A percentile compares a stretch with the other conserved stretches of the same genome.
phyloP scores from a whole-genome alignment of 2,888 invertebrate species.

The Fragum fragum region DNA sequence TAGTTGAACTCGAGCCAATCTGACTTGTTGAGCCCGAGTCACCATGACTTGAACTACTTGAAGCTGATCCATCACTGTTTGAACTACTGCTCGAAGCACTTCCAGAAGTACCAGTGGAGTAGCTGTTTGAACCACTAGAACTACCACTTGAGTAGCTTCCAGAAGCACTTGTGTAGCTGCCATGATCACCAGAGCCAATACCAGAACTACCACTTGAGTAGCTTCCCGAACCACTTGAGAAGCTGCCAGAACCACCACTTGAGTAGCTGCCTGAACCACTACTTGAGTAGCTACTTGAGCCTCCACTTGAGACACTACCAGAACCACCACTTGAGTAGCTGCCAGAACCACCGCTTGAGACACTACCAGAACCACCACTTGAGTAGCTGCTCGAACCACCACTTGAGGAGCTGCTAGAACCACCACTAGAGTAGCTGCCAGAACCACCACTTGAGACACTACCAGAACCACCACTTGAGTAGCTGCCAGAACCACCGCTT shows the following conservation, averaged over 20 bases:
- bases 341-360: no score
- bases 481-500: background rate
- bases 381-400: background rate
- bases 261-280: background rate
- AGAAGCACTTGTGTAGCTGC: background rate
- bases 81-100: background rate
- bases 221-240: background rate
- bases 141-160: background rate
- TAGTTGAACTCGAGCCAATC: no score
- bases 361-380: background rate
- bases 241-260: background rate
- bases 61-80: background rate
- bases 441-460: background rate
- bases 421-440: background rate
- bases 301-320: no score
- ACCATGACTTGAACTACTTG: background rate
- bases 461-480: background rate
- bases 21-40: background rate
- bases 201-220: background rate
- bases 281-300: no score
- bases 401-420: background rate
- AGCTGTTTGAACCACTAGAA: background rate
- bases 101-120: background rate
- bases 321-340: no score
- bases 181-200: no score